Base-by-base conservation (phyloP, 2,888 invertebrate genomes). In the Caenorhabditis virilis region DNA sequence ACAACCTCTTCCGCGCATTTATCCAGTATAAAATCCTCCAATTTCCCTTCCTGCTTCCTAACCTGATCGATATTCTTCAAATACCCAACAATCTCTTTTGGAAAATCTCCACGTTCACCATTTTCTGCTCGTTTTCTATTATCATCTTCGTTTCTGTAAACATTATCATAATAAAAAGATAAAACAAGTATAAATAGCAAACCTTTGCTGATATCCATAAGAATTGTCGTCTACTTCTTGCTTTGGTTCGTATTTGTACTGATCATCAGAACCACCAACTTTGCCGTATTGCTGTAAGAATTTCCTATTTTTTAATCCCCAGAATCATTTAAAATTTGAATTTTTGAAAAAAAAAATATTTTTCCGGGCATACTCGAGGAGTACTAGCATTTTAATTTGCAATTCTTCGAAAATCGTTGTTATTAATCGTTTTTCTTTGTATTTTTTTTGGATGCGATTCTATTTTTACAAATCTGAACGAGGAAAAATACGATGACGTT, bases 1-100 rank as follows among this genome's bases (percentile, higher is more conserved):
- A 38, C 43, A 11, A 66, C 61, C 46, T 76, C 76, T 54, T 69
- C 65, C 7, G 62, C 64, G 18, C 69, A 67, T 35, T 67, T 72
- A 7, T 69, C 61, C 33, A 57, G 46, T 13, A 61, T 55, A 13
- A 59, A 58, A 1, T 69, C 64, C 15, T 64, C 69, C n/a, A 66
- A 36, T 23, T 51, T 54, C 30, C 60, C 67, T 35, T 69, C 70
- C 15, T 65, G 51, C 50, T 64, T 67, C 15, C 48, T 47, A 23
- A 72, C 47, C 23, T 57, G 52, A 4, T 60, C 60, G 27, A 76
- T 65, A 36, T 58, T 65, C 36, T 61, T 50, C 36, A 76, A 52
- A 45, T 76, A 76, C 9, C 46, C 26, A 7, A 72, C 69, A 23
- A 73, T 49, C 48, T 76, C 76, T 27, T 57, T 65, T 20, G 76